Evolutionary conservation across 2,113 vertebrate species (phyloP), one percentile per base, ranked within the genome.

Genomic region (Nothocercus nigrocapillus): DNA sequence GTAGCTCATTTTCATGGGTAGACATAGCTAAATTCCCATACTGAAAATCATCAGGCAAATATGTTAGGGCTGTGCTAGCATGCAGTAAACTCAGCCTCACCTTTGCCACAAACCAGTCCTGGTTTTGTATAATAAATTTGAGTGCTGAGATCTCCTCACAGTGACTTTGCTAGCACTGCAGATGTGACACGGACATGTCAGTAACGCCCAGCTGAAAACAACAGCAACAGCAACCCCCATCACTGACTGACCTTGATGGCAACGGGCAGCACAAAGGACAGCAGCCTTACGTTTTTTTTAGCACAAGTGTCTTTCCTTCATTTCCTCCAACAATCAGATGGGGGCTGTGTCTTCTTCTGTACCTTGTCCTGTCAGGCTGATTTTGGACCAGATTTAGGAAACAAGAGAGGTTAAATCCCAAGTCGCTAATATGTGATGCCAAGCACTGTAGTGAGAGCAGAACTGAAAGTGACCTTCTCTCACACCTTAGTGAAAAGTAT

Each of bases 341-440:
- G 24, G 22, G n/a, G 3, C n/a, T 58, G 3, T 45, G 76, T 69
- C 2, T 0, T 25, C 38, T 73, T 78, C 69, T 74, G 34, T 40
- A 28, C 25, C 54, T 69, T 70, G 24, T 75, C 28, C 24, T 45
- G 20, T 27, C 51, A 78, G 45, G 24, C 27, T 45, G 61, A 74
- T 89, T 91, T 84, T 73, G 78, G 45, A 4, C 59, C 66, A 84
- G 45, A 86, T 89, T 66, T 89, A 84, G 51, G 54, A 81, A 90
- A 78, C 24, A 59, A 19, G 0, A 11, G 49, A 80, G 17, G 22
- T 58, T 66, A 93, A 85, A 90, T 53, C 53, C 11, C 16, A 70
- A 4, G 13, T 14, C 67, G 56, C 18, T 81, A 74, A 53, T 49
- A 77, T 47, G 20, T 8, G 74, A 72, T 14, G 24, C 79, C 51